Conservation (phyloP, 2,888 invertebrate species). For the Malthinus flaveolus region DNA sequence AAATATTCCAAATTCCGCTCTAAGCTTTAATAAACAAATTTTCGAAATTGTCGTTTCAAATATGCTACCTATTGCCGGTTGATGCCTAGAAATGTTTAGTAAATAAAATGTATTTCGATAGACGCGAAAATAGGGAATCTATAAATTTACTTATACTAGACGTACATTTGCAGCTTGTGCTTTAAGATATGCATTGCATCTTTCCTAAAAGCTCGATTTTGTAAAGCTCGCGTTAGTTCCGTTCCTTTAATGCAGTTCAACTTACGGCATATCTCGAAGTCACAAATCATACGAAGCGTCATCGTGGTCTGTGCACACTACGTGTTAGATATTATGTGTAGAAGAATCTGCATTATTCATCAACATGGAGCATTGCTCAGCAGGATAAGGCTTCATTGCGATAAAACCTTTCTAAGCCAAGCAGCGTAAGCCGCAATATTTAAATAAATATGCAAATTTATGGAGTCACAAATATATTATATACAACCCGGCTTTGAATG, state of each 20-base stretch:
- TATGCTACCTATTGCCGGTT: no score
- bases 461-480: constrained; percentile 8
- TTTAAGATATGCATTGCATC: background rate
- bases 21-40: no score
- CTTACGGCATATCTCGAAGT: constrained; percentile 24
- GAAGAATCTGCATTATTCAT: constrained; percentile 36
- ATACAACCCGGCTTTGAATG: constrained; percentile 12
- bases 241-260: background rate
- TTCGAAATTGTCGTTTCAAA: no score
- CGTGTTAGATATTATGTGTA: constrained; percentile 32
- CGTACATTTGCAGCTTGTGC: background rate
- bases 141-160: background rate
- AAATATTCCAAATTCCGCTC: no score
- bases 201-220: constrained; percentile 1
- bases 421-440: constrained; percentile 11
- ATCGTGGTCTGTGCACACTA: constrained; percentile 33
- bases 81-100: no score
- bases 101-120: no score
- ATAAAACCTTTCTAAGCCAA: constrained; percentile 21
- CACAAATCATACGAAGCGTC: constrained; percentile 34
- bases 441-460: constrained; percentile 21
- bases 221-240: background rate
- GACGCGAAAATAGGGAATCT: no score
- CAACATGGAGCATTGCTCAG: constrained; percentile 19
- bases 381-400: constrained; percentile 23